Evolutionary conservation across 2,888 invertebrate genomes (phyloP).

Genomic region (Parthenolecanium corni): DNA sequence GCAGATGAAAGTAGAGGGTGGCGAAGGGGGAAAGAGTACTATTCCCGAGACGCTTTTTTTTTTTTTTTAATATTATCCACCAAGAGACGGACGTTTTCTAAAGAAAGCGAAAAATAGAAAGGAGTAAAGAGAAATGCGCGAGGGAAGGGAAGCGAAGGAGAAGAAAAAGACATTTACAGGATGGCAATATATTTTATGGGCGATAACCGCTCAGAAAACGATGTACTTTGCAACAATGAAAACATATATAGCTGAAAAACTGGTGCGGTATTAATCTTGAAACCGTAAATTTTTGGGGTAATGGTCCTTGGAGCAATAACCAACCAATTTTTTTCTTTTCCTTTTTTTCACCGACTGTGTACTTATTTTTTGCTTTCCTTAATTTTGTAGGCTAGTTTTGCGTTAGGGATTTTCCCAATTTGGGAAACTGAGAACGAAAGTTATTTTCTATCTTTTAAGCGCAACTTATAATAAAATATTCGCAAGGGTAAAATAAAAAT

Average conservation of each 20-base stretch:
- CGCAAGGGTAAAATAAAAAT: no score
- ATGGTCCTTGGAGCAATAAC: constrained; percentile 1
- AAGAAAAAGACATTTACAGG: constrained; percentile 4
- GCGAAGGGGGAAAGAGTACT: no score
- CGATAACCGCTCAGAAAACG: constrained; percentile 19
- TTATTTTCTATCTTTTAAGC: no score
- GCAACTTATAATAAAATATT: no score
- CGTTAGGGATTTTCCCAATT: no score
- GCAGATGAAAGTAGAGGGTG: no score
- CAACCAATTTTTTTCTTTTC: constrained; percentile 6
- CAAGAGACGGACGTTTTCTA: constrained; percentile 9
- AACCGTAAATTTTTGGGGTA: constrained; percentile 5
- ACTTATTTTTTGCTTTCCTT: no score
- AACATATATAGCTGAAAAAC: constrained; percentile 22
- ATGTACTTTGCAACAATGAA: constrained; percentile 27
- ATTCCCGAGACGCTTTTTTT: no score
- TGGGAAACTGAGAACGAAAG: no score
- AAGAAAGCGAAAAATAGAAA: background rate
- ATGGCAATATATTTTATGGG: constrained; percentile 28
- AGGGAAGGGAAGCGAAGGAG: background rate
- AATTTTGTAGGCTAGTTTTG: no score
- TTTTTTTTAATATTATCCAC: no score
- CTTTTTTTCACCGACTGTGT: background rate
- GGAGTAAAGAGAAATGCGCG: background rate
- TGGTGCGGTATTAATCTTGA: constrained; percentile 22